Conservation (phyloP, 2,113 vertebrate species). For the Dromiciops gliroides region DNA sequence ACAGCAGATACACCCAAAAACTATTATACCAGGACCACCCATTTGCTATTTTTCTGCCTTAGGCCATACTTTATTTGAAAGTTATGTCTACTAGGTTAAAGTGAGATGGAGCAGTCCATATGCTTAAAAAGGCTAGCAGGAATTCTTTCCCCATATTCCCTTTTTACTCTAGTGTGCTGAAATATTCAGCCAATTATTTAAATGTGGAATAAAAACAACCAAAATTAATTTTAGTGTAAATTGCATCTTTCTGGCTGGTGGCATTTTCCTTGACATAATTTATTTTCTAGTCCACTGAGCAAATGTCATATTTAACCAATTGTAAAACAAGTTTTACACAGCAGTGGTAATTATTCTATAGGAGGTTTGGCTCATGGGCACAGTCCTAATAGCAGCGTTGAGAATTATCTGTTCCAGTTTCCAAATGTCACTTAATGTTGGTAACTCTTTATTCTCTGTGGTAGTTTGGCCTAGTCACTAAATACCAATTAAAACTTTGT, state of each 20-base stretch:
- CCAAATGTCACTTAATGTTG: slow-evolving; percentile 65
- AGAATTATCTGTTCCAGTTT: slow-evolving; percentile 33
- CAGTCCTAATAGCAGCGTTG: slow-evolving; percentile 45
- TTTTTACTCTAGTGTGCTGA: background rate
- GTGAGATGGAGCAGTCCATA: background rate
- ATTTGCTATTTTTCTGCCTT: background rate
- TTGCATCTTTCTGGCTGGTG: slow-evolving; percentile 56
- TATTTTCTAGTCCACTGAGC: slow-evolving; percentile 67
- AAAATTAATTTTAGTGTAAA: slow-evolving; percentile 63
- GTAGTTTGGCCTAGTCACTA: slow-evolving; percentile 27
- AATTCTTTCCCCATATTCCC: background rate
- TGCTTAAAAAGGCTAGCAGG: background rate
- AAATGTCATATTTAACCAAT: slow-evolving; percentile 57
- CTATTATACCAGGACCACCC: background rate
- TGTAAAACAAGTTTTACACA: slow-evolving; percentile 68
- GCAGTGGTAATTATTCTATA: slow-evolving; percentile 44
- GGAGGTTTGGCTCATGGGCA: slow-evolving; percentile 55
- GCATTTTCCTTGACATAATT: slow-evolving; percentile 63
- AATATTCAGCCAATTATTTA: slow-evolving; percentile 40
- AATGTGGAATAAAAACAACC: slow-evolving; percentile 30
- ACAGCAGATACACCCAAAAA: background rate
- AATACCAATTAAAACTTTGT: slow-evolving; percentile 33
- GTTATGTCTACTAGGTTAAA: background rate
- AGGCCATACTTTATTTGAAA: background rate
- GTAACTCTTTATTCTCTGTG: slow-evolving; percentile 62